phyloP scores from a whole-genome alignment of 1,140 invertebrate genomes.

The Linepithema humile region DNA sequence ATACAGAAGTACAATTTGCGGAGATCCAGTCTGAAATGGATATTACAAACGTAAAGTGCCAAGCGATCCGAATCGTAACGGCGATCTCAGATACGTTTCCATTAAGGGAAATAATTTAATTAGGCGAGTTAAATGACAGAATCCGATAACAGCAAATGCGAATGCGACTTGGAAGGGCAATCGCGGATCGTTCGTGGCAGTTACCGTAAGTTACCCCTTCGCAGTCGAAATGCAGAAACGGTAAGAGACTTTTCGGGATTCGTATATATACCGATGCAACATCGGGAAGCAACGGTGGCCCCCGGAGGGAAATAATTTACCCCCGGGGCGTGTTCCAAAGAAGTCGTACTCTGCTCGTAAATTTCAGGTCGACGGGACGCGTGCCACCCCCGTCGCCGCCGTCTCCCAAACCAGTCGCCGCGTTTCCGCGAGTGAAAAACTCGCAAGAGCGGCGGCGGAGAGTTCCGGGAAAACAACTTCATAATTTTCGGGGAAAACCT shows the following conservation, averaged over 20 bases:
- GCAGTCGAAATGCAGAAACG: constrained; percentile 1
- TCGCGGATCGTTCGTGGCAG: constrained; percentile 22
- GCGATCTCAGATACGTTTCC: background rate
- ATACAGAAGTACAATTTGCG: constrained; percentile 33
- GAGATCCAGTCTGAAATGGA: constrained; percentile 10
- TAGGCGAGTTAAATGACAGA: constrained; percentile 37
- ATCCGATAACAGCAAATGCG: background rate
- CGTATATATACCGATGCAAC: constrained; percentile 11
- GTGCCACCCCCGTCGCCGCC: constrained; percentile 15
- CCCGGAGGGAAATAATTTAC: constrained; percentile 65
- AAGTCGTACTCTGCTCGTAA: constrained; percentile 66
- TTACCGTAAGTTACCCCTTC: constrained; percentile 25
- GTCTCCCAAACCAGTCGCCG: background rate
- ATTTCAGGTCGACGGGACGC: constrained; percentile 60
- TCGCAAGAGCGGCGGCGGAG: background rate
- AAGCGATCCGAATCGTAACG: constrained; percentile 5
- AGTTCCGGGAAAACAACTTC: constrained; percentile 62
- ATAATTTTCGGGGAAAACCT: constrained; percentile 54
- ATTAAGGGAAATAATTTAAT: constrained; percentile 47
- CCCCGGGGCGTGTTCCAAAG: constrained; percentile 66
- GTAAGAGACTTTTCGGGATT: constrained; percentile 17
- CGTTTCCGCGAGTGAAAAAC: constrained; percentile 40
- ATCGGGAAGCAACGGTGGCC: constrained; percentile 38
- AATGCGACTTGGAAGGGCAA: background rate
- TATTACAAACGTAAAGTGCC: constrained; percentile 29